A percentile compares a stretch with the other conserved stretches of the same genome.
Conservation (phyloP, 2,888 invertebrate species). For the Tipula confusa region DNA sequence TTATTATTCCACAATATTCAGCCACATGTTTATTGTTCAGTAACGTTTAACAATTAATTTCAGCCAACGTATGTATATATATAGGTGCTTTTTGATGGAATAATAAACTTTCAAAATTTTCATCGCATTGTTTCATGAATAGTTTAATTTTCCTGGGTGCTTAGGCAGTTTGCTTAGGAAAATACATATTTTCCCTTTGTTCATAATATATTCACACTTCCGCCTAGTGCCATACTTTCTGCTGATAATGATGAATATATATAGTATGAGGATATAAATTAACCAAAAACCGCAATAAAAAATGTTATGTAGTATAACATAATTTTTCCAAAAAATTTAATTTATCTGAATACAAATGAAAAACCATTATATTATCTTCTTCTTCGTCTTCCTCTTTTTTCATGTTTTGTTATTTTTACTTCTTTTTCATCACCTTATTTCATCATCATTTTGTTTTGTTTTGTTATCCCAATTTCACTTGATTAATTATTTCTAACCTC, state of each 20-base stretch:
- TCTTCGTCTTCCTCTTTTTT: no score
- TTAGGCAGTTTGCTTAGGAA: no score
- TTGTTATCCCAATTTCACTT: constrained; percentile 5
- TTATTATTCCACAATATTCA: not conserved
- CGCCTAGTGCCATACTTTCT: not conserved
- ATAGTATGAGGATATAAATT: not conserved
- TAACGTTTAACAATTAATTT: not conserved
- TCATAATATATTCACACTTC: not conserved
- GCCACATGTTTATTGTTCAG: not conserved
- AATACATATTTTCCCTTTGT: not conserved
- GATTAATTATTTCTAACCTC: constrained; percentile 20
- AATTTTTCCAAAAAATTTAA: not conserved
- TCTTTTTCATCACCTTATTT: no score
- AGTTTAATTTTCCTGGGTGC: not conserved
- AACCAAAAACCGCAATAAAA: not conserved
- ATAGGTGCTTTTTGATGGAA: not conserved
- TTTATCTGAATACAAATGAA: not conserved
- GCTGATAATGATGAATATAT: not conserved
- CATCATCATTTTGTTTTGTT: not conserved
- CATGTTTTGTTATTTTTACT: not conserved
- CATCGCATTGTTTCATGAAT: not conserved
- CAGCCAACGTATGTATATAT: not conserved
- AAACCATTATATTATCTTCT: not conserved
- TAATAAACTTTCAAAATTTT: not conserved
- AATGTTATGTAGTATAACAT: not conserved